phyloP scores from a whole-genome alignment of 1,140 invertebrate genomes.

The Drosophila truncata region DNA sequence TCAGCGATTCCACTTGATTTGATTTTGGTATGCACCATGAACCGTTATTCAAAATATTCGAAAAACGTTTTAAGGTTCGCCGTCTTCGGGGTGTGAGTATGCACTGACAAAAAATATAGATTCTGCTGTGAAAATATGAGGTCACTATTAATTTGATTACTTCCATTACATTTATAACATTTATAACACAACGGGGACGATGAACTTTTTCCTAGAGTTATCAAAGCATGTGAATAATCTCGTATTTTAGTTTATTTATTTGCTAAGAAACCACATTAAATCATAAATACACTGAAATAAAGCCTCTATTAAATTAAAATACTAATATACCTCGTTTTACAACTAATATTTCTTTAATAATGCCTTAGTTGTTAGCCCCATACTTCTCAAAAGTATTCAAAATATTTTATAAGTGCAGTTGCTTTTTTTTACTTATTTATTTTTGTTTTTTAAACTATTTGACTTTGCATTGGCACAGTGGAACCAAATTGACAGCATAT shows the following conservation, averaged over 20 bases:
- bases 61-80: constrained; percentile 74
- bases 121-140: not conserved
- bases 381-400: too few relatives aligned
- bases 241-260: not conserved
- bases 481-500: constrained; percentile 37
- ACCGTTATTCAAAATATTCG: constrained; percentile 84
- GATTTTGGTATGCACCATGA: constrained; percentile 82
- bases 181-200: too few relatives aligned
- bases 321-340: too few relatives aligned
- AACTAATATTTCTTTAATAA: too few relatives aligned
- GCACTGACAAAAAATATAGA: not conserved
- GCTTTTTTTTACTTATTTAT: too few relatives aligned
- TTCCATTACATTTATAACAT: too few relatives aligned
- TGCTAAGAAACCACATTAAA: not conserved
- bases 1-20: constrained; percentile 80
- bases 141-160: too few relatives aligned
- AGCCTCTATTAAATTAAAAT: too few relatives aligned
- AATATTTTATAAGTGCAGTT: too few relatives aligned
- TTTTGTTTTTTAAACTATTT: constrained; percentile 19
- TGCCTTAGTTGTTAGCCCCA: too few relatives aligned
- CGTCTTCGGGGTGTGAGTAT: constrained; percentile 22
- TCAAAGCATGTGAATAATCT: not conserved
- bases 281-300: not conserved
- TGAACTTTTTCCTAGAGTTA: too few relatives aligned
- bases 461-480: constrained; percentile 34